Evolutionary conservation across 2,888 invertebrate species (phyloP), one percentile per base, ranked within the genome.

Genomic region (Itoplectis maculator): DNA sequence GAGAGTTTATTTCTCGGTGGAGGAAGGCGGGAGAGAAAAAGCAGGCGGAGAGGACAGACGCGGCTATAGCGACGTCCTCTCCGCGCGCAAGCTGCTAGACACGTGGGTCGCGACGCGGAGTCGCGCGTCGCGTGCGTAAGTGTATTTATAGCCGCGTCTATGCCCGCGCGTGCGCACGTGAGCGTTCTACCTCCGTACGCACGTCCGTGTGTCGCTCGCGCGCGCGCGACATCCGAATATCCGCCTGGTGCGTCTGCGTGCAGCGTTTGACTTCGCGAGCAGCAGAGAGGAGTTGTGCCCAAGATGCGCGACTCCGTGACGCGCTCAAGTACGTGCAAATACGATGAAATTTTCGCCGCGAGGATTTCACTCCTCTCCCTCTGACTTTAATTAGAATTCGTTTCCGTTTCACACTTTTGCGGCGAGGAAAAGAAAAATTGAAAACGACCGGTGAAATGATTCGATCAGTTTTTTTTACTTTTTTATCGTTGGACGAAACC

Each of bases 1-100:
- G 72, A 82, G 61, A 70, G 61, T 61, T 61, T 82, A 79, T 76
- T 79, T 74, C 74, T 59, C 70, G 70, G 74, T 65, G 73, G 42
- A 15, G 59, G 56, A 70, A 23, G 72, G 51, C 61, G 66, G 18
- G n/a, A 29, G 68, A 79, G n/a, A 68, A 49, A 54, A 45, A 69
- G 15, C 69, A 37, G 73, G 74, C 20, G 47, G 81, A 81, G 80
- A 79, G n/a, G 77, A 74, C 54, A 65, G 79, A 80, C 20, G 78
- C 59, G 61, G 59, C 70, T 75, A 54, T 72, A 51, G 29, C 29
- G 29, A 79, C 74, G 84, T 80, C 81, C 86, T 86, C n/a, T n/a
- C n/a, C n/a, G n/a, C n/a, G n/a, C 89, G 61, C 61, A 89, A 89
- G 88, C 89, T 89, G 90, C 85, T 88, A 87, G 88, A 88, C 90